Evolutionary conservation across 2,797 vertebrate species (phyloP).

Genomic region (Enteromius viviparus): DNA sequence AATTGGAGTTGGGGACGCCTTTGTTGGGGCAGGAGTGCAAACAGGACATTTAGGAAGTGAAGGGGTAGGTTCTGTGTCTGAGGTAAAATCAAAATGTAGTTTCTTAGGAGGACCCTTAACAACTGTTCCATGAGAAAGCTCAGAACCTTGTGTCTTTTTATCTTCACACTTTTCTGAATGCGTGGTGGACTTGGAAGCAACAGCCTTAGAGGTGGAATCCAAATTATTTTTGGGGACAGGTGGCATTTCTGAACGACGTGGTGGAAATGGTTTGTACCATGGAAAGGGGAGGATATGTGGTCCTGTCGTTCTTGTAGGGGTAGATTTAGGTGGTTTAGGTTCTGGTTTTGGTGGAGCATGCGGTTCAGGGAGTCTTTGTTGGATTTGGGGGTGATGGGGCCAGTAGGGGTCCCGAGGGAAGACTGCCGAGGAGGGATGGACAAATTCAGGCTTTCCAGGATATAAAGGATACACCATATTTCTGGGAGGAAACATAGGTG

Average conservation of each 20-base stretch:
- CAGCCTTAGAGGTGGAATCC: background rate
- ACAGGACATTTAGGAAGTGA: background rate
- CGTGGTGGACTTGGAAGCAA: background rate
- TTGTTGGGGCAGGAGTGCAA: background rate
- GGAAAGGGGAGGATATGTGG: background rate
- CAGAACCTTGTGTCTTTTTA: background rate
- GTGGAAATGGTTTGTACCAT: background rate
- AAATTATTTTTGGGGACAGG: background rate
- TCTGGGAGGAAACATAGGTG: background rate
- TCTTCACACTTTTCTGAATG: too few species aligned
- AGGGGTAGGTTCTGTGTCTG: background rate
- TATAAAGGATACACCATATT: slow-evolving; percentile 4
- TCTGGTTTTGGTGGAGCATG: background rate
- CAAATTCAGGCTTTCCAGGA: slow-evolving; percentile 11
- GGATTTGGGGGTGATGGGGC: background rate
- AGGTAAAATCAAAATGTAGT: background rate
- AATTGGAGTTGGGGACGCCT: background rate
- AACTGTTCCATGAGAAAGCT: background rate
- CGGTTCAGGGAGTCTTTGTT: background rate
- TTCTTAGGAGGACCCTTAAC: background rate
- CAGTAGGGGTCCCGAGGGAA: background rate
- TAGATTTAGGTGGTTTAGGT: background rate
- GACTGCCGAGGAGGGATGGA: background rate
- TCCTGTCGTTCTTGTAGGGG: background rate
- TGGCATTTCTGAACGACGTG: background rate